Conservation (phyloP, 2,888 invertebrate species). For the Conus canariensis region DNA sequence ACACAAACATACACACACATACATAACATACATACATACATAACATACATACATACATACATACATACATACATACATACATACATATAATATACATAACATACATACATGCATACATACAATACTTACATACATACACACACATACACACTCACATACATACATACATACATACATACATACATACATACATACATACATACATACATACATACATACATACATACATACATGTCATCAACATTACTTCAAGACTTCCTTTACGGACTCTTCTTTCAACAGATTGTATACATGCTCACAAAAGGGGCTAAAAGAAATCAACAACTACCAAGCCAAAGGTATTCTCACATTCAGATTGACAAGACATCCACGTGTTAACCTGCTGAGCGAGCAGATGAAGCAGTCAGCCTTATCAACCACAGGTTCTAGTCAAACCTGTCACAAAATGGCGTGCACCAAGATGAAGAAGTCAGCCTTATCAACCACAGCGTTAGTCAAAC, state of each 20-base stretch:
- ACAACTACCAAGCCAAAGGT: neutral
- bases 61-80: neutral
- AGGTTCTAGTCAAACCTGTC: too few relatives aligned
- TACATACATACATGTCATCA: neutral
- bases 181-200: neutral
- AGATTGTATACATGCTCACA: neutral
- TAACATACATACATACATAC: too few relatives aligned
- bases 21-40: too few relatives aligned
- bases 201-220: neutral
- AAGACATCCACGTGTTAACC: too few relatives aligned
- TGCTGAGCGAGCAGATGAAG: too few relatives aligned
- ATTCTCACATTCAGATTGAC: neutral
- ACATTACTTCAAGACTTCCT: neutral
- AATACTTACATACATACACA: too few relatives aligned
- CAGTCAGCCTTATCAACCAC: too few relatives aligned
- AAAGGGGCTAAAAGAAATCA: neutral
- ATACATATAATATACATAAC: neutral
- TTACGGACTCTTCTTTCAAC: neutral
- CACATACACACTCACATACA: too few relatives aligned
- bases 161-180: neutral
- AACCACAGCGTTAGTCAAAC: too few relatives aligned
- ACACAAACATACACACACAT: too few relatives aligned
- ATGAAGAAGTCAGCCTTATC: too few relatives aligned
- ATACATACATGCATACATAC: neutral
- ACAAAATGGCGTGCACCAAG: too few relatives aligned